Evolutionary conservation across 2,888 invertebrate genomes (phyloP), one percentile per base, ranked within the genome.

Genomic region (Cantharis rufa): DNA sequence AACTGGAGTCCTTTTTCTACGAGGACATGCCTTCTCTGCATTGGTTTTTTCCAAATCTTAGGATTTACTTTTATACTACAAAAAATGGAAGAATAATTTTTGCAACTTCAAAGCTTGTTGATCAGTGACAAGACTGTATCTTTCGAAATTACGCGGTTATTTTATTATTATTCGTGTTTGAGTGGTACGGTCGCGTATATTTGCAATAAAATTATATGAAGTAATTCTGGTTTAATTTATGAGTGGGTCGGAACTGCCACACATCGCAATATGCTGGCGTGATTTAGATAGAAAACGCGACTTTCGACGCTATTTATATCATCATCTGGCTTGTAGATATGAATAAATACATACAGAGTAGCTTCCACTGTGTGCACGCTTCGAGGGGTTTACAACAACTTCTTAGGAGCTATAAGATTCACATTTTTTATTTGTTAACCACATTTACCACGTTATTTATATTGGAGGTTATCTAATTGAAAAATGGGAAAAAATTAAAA

Each of bases 221-320:
- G 84, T 85, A 86, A 86, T 86, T 86, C 83, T 83, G 82, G 84
- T 84, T 86, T 86, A 86, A 86, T 86, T 86, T 86, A 86, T 86
- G 82, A 80, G 82, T 71, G 83, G 79, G 81, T 79, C 80, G 79
- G 81, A 82, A 81, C 82, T 82, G 83, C 83, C 84, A 85, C 84
- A 85, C 83, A 83, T 86, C 80, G 85, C 87, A 86, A 86, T 86
- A 86, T 86, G 87, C 84, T 81, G 84, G 84, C 84, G 84, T 86
- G 86, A 87, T 86, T 87, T 86, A 86, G 86, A 87, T 86, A 86
- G 86, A 87, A 86, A 87, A 86, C 85, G 85, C 86, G 86, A 86
- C 86, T 86, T 87, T 86, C 84, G 82, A 78, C 79, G 84, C 86
- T 86, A 86, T 86, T 87, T 87, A 87, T 86, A 86, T 86, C 86